Base-by-base conservation (phyloP, 1,140 invertebrate genomes). In the Conus betulinus region DNA sequence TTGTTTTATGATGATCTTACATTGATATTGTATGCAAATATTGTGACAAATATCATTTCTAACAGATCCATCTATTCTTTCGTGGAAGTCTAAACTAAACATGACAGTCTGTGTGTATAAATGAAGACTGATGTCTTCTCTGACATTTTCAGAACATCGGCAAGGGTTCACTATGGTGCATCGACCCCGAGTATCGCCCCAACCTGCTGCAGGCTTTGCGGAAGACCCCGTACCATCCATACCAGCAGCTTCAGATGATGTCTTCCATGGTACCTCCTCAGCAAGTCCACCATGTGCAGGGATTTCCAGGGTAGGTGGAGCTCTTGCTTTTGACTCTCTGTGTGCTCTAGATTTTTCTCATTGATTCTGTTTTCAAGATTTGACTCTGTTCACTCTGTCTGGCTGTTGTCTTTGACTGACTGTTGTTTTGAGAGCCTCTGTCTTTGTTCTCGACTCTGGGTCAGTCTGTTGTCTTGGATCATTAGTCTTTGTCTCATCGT, bases 161-260 rank as follows among this genome's bases (percentile, higher is more conserved):
- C 17, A 99, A 99, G 96, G 98, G 98, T 78, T 99, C 98, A 0
- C 95, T 99, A 79, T 99, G 98, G 98, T 98, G 98, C 95, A 98
- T 99, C 1, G 98, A 99, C 94, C 97, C 98, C 8, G 97, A 98
- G 76, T 98, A 97, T 93, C 96, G 97, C 90, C 97, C 97, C 86
- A 98, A 98, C 95, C 95, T 98, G 88, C 96, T 98, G 84, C 97
- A 98, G 95, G 97, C 97, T 1, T 95, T 98, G 13, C 97, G 97
- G 84, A 97, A 98, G 89, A 97, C 97, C 13, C 98, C 98, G 3
- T 98, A 97, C 92, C 97, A 97, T 93, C 97, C 97, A 7, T 97
- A 97, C 89, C 95, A 95, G 88, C 95, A 95, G 84, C 92, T 95
- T 57, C 95, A 95, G 90, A 95, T 95, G 95, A 90, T 95, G 87